phyloP scores from a whole-genome alignment of 1,140 invertebrate genomes.

The Trialeurodes vaporariorum region DNA sequence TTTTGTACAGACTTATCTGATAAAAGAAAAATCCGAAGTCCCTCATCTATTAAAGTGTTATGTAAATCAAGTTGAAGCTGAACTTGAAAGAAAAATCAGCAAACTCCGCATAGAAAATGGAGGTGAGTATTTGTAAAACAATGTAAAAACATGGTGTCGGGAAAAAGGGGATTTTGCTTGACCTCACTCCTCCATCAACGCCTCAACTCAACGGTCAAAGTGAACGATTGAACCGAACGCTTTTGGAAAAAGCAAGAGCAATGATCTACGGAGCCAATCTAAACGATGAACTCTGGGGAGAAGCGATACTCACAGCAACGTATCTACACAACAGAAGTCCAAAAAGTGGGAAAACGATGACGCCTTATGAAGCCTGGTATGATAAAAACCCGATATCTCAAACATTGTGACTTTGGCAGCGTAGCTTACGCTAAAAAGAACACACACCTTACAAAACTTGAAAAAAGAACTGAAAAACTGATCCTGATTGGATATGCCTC shows the following conservation, averaged over 20 bases:
- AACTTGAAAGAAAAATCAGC: conserved; percentile 11
- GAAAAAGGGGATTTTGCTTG: conserved; percentile 28
- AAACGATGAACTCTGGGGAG: conserved; percentile 14
- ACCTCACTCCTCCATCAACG: conserved; percentile 27
- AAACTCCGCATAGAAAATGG: conserved; percentile 21
- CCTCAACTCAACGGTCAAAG: conserved; percentile 33
- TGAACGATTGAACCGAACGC: conserved; percentile 28
- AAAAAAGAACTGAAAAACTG: no score
- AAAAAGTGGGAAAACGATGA: conserved; percentile 14
- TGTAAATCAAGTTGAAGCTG: conserved; percentile 9
- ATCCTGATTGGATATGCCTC: no score
- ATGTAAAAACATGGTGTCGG: conserved; percentile 14
- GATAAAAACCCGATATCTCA: conserved; percentile 19
- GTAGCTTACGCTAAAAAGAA: conserved; percentile 20
- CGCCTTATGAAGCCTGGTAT: conserved; percentile 22
- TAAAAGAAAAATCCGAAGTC: conserved; percentile 29
- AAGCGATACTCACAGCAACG: conserved; percentile 15
- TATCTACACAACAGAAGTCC: conserved; percentile 16
- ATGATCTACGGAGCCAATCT: conserved; percentile 6
- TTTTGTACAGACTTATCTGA: conserved; percentile 27
- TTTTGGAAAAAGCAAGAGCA: no score
- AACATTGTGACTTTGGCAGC: conserved; percentile 27
- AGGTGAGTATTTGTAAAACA: conserved; percentile 15
- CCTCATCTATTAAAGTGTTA: conserved; percentile 9
- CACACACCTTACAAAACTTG: no score